Evolutionary conservation across 2,113 vertebrate genomes (phyloP), one percentile per base, ranked within the genome.

Genomic region (Sclerurus mexicanus): DNA sequence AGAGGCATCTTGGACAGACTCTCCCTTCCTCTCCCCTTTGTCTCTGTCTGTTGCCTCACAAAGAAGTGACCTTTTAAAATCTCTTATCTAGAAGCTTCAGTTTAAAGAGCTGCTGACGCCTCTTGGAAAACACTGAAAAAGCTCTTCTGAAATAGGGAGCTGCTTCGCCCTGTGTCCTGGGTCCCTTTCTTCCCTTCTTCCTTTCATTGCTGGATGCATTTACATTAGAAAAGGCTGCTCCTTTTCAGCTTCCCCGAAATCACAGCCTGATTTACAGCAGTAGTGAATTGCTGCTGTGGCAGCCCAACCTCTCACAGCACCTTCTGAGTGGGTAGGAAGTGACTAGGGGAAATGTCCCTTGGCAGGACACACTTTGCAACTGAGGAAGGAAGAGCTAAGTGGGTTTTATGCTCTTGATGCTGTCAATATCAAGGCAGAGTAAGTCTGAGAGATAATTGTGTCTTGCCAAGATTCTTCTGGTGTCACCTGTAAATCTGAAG

Each of bases 111-210:
- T 85, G 76, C 79, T 96, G 95, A 90, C 8, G 71, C 91, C 87
- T 90, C 90, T 94, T 93, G 90, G 93, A 96, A 84, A 87, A 74
- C 20, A 46, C 40, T 96, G 86, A 96, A 96, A 52, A 96, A 92
- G 83, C 80, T 81, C 90, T 88, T 80, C 72, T 75, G 95, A 78
- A 86, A 35, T 17, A 17, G 30, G 39, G 64, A 77, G 56, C 71
- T 77, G 75, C 81, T 74, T 50, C 81, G 84, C 71, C 69, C 42
- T 22, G 33, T 10, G 81, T 53, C 75, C 85, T 2, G 59, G 11
- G 46, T 30, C n/a, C 69, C n/a, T 64, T 81, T 84, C 46, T 68
- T 25, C 56, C 68, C 60, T 35, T 77, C 30, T 74, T 80, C 73
- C 69, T 91, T 84, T 88, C 90, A 53, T 4, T 14, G 60, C 56